phyloP scores from a whole-genome alignment of 2,888 invertebrate species.

The Drosophila fulvimacula region DNA sequence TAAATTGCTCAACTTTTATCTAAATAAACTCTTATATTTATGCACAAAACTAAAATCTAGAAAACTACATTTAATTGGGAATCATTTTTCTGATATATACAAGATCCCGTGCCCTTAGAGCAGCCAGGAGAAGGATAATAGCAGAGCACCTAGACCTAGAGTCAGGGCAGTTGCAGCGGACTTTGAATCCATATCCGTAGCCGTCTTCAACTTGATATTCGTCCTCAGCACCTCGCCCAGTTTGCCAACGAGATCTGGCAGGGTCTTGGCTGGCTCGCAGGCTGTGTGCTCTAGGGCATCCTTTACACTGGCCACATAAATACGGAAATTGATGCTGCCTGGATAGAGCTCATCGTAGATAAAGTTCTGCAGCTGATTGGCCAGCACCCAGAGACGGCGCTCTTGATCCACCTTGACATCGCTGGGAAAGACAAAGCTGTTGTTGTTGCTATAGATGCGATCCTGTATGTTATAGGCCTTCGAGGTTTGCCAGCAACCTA shows the following conservation, averaged over 20 bases:
- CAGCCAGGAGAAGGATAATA: conserved; percentile 24
- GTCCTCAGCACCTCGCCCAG: conserved; percentile 86
- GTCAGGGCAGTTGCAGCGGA: conserved; percentile 11
- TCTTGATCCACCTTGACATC: conserved; percentile 91
- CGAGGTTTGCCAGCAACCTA: conserved; percentile 91
- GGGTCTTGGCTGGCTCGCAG: conserved; percentile 87
- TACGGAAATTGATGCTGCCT: conserved; percentile 89
- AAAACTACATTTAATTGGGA: conserved; percentile 34
- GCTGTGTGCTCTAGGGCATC: conserved; percentile 90
- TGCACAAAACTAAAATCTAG: conserved; percentile 52
- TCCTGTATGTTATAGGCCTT: conserved; percentile 90
- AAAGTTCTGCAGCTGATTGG: conserved; percentile 90
- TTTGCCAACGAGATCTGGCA: conserved; percentile 86
- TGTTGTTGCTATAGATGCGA: conserved; percentile 89
- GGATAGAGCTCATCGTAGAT: conserved; percentile 88
- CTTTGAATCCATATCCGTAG: conserved; percentile 11
- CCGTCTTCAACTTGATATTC: conserved; percentile 31
- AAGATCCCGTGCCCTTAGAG: conserved; percentile 14
- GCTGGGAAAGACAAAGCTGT: conserved; percentile 91
- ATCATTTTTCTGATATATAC: conserved; percentile 10
- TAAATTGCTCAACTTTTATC: conserved; percentile 10
- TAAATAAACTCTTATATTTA: conserved; percentile 61
- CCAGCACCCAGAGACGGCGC: conserved; percentile 90
- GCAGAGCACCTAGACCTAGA: conserved; percentile 17
- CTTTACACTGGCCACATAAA: conserved; percentile 88